These are phyloP conservation scores for Dasypogon diadema DNA, from an alignment of 2,888 invertebrate species.

Conservation along the genomic window DNA sequence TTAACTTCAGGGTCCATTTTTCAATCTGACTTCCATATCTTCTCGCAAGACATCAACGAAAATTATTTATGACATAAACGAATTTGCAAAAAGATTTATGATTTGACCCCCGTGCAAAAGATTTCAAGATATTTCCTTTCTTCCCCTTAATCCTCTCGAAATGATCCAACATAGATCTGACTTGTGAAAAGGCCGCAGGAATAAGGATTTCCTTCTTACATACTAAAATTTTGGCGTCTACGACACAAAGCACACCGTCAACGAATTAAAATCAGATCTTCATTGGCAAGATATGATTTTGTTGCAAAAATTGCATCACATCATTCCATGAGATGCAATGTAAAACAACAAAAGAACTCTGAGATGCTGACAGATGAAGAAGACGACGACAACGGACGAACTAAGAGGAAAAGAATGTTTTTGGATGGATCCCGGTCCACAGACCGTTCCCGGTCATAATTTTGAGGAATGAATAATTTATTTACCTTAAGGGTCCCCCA, in stretches of 20 bases:
- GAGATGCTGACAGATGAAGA: constrained; percentile 55
- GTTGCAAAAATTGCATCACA: constrained; percentile 41
- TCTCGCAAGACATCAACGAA: constrained; percentile 52
- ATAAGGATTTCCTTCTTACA: background rate
- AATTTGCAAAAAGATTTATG: constrained; percentile 56
- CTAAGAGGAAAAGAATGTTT: constrained; percentile 54
- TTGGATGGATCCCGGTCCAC: constrained; percentile 21
- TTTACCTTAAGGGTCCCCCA: constrained; percentile 43
- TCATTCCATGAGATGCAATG: constrained; percentile 14
- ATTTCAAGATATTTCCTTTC: constrained; percentile 23
- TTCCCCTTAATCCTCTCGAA: constrained; percentile 5
- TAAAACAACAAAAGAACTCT: constrained; percentile 51
- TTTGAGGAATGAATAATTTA: constrained; percentile 56
- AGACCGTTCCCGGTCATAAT: constrained; percentile 51
- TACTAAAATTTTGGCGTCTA: background rate
- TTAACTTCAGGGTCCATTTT: constrained; percentile 26
- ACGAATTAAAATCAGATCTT: constrained; percentile 33
- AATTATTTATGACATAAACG: constrained; percentile 57
- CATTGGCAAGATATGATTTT: constrained; percentile 42
- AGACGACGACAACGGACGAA: constrained; percentile 36
- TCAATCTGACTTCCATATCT: constrained; percentile 37
- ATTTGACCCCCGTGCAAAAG: constrained; percentile 53
- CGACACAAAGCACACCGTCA: background rate
- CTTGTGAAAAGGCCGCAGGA: background rate
- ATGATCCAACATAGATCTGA: background rate